Evolutionary conservation across 1,140 invertebrate species (phyloP).

Genomic region (Dreissena polymorpha): DNA sequence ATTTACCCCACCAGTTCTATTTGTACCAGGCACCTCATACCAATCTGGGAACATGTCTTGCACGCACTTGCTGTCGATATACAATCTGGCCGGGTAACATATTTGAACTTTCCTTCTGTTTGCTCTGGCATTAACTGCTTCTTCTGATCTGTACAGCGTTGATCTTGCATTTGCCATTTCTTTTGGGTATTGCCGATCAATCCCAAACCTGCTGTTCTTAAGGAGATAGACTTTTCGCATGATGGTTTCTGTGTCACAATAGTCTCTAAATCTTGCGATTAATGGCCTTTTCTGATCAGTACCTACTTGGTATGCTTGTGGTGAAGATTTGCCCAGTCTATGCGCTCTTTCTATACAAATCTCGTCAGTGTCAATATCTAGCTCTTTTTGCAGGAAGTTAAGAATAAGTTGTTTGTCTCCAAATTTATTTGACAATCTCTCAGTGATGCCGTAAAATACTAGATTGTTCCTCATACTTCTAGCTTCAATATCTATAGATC

Average conservation of each 20-base stretch:
- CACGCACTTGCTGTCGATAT: slow-evolving; percentile 19
- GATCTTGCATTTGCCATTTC: slow-evolving; percentile 16
- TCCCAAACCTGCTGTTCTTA: slow-evolving; percentile 8
- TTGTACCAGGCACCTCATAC: background rate
- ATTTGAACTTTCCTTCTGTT: slow-evolving; percentile 30
- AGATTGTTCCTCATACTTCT: slow-evolving; percentile 39
- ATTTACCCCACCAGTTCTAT: background rate
- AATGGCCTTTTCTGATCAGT: slow-evolving; percentile 11
- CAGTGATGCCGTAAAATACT: slow-evolving; percentile 28
- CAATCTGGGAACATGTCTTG: slow-evolving; percentile 36
- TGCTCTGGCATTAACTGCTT: background rate
- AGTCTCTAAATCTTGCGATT: slow-evolving; percentile 36
- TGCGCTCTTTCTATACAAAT: slow-evolving; percentile 36
- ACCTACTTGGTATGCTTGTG: background rate
- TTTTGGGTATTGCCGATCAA: slow-evolving; percentile 32
- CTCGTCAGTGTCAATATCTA: slow-evolving; percentile 13
- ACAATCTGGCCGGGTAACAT: slow-evolving; percentile 21
- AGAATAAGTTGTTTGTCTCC: background rate
- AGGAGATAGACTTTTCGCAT: slow-evolving; percentile 17
- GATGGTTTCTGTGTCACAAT: slow-evolving; percentile 25
- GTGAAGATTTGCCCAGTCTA: background rate
- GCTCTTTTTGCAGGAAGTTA: slow-evolving; percentile 22
- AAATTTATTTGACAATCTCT: background rate
- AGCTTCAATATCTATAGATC: slow-evolving; percentile 34
- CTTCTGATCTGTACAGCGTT: slow-evolving; percentile 19